Evolutionary conservation across 2,888 invertebrate genomes (phyloP), one percentile per base, ranked within the genome.

Genomic region (Gonocerus acuteangulatus): DNA sequence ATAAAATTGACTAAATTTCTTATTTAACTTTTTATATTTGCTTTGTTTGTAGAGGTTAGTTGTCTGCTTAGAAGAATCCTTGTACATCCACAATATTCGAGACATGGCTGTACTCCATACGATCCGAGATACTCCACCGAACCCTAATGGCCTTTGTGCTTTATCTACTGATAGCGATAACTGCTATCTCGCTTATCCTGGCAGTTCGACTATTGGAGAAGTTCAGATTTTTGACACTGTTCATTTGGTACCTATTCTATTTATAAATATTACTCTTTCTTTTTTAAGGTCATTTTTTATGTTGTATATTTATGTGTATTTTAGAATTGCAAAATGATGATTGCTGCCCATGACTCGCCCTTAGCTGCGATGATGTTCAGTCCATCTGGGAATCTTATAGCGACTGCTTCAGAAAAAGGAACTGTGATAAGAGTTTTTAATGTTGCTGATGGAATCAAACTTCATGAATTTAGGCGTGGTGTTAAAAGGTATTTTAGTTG

Each of bases 41-140:
- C 4, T 27, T 27, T 27, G 27, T 27, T 27, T 27, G 27, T 79
- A 90, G 89, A 82, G 97, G 72, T 80, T 99, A 74, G 87, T 99
- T 68, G 97, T 99, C 68, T 96, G 96, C 75, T 79, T 99, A 71
- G 96, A 97, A 77, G 97, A 97, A 75, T 92, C 92, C 70, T 81
- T 99, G 69, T 95, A 95, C 77, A 95, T 99, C 74, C 97, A 99
- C 81, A 96, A 95, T 78, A 95, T 99, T 72, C 86, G 89, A 70
- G 95, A 96, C 75, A 95, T 96, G 95, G 94, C 93, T 78, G 90
- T 96, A 68, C 81, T 97, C 72, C 97, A 99, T 78, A 95, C 95
- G 63, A 97, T 99, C 74, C 84, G 95, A 70, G 97, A 99, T 76
- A 97, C 97, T 65, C 97, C 99, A 66, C 88, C 91, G 65, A 99